Base-by-base conservation (phyloP, 2,888 invertebrate species). In the Mythimna albipuncta region DNA sequence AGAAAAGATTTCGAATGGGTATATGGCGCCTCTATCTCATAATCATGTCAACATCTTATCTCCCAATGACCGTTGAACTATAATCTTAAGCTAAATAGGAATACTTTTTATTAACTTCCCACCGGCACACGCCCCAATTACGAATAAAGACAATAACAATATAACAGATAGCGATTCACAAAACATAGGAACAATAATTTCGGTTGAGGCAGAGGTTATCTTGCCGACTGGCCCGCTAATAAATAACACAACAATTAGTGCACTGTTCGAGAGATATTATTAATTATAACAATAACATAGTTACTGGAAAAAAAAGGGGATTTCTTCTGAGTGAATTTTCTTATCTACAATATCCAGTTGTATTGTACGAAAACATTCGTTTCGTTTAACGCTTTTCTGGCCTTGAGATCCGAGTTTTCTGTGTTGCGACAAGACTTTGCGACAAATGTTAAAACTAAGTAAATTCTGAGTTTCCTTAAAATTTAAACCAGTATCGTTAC, bases 161-260 rank as follows among this genome's bases (percentile, higher is more conserved):
- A 78, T 81, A 70, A 71, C 69, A 68, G 84, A 85, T 82, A 79
- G 76, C 85, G 72, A 87, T 89, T 90, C 87, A 91, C 90, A 90
- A 88, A 88, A 88, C 86, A 82, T 86, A 89, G 88, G 87, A 92
- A 91, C 89, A 89, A 90, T 89, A 88, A 90, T 91, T 93, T 92
- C 83, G 91, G 89, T 76, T 87, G 79, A 88, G 85, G 75, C 90
- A 88, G 75, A 87, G 92, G 92, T 90, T 92, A 93, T 93, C 93
- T 13, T 16, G 19, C 59, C 61, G 77, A 72, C 76, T 81, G 82
- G 87, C 82, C 81, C 75, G 78, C 75, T 79, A 85, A 85, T 88
- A 85, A 87, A 88, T 87, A 87, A 88, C 82, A 83, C 79, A 81
- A 88, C 87, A 89, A 88, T 87, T 87, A 87, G 81, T 87, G 87